phyloP scores from a whole-genome alignment of 2,797 vertebrate genomes.

The Chloroceryle inda region DNA sequence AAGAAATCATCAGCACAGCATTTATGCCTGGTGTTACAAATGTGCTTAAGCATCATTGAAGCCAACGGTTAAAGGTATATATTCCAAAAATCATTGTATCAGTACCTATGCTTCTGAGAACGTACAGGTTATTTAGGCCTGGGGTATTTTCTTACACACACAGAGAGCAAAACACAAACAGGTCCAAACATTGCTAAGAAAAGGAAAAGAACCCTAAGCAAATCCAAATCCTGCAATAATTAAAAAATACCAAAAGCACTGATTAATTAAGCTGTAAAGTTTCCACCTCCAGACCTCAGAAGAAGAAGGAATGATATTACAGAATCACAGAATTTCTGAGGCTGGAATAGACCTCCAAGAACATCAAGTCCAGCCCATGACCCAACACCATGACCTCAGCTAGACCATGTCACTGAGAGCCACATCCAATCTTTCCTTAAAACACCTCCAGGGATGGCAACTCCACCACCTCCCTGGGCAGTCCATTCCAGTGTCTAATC shows the following conservation, averaged over 20 bases:
- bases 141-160: not conserved
- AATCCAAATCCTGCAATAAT: not conserved
- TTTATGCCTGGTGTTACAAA: not conserved
- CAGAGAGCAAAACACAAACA: not conserved
- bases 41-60: not conserved
- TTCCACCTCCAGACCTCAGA: not conserved
- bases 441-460: no score
- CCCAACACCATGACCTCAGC: no score
- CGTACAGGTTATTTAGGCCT: not conserved
- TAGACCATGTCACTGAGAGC: no score
- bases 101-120: not conserved
- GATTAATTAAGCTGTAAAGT: slow-evolving; percentile 15
- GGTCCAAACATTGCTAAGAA: not conserved
- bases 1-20: not conserved
- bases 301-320: not conserved
- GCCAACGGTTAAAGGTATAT: not conserved
- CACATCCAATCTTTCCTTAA: no score
- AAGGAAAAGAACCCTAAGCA: not conserved
- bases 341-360: no score
- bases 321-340: no score
- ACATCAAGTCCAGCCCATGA: no score
- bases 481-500: no score
- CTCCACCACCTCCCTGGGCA: no score
- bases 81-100: not conserved
- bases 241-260: not conserved